Evolutionary conservation across 2,113 vertebrate genomes (phyloP).

Genomic region (Calyptommatus sinebrachiatus): DNA sequence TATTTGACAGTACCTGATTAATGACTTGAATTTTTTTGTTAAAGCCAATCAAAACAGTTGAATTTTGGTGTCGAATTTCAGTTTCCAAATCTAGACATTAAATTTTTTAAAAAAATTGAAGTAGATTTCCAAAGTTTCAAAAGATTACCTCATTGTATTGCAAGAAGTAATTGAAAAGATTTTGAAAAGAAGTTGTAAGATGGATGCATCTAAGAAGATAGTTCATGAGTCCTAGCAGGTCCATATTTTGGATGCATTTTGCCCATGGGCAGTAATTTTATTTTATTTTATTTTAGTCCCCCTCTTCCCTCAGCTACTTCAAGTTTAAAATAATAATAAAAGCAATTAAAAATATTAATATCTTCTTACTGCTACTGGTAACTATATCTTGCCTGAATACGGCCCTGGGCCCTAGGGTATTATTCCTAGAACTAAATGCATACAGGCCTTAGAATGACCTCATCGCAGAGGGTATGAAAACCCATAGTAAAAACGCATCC

Average conservation of each 20-base stretch:
- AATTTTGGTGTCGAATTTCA: neutral
- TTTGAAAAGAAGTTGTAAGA: neutral
- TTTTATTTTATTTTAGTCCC: too few relatives aligned
- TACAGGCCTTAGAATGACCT: too few relatives aligned
- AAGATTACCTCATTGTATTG: neutral
- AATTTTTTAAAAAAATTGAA: neutral
- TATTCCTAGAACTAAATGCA: conserved; percentile 11
- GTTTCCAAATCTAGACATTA: neutral
- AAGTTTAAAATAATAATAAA: too few relatives aligned
- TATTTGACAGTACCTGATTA: conserved; percentile 6
- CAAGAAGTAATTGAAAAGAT: too few relatives aligned
- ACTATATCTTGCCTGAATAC: too few relatives aligned
- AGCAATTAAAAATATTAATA: too few relatives aligned
- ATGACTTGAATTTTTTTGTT: conserved; percentile 2
- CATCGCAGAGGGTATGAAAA: too few relatives aligned
- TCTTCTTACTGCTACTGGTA: too few relatives aligned
- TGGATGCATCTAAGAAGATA: neutral
- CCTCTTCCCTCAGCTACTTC: too few relatives aligned
- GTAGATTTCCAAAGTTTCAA: neutral
- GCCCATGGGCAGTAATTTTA: too few relatives aligned
- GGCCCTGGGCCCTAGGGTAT: neutral
- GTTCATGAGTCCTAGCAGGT: neutral
- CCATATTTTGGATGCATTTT: too few relatives aligned
- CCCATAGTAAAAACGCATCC: too few relatives aligned
- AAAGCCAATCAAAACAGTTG: conserved; percentile 1